A percentile compares a stretch with the other conserved stretches of the same genome.
Evolutionary conservation across 1,140 invertebrate species (phyloP).

Genomic region (Lepidurus arcticus): DNA sequence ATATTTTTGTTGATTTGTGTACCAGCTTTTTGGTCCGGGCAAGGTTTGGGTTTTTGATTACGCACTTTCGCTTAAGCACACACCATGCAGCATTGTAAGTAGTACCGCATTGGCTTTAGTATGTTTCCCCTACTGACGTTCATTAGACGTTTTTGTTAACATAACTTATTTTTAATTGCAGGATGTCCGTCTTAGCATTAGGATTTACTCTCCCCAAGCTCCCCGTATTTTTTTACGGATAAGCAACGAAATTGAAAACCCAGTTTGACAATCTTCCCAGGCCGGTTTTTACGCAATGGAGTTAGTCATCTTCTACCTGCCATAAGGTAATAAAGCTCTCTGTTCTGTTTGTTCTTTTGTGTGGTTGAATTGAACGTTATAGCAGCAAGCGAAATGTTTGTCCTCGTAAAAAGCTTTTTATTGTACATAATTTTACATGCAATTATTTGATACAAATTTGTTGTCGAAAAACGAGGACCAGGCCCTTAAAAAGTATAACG

Average conservation of each 20-base stretch:
- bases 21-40: not conserved
- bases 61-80: not conserved
- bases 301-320: constrained; percentile 14
- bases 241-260: not conserved
- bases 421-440: constrained; percentile 19
- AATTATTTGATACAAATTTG: constrained; percentile 15
- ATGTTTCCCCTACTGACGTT: not conserved
- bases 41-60: constrained; percentile 16
- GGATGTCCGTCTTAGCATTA: constrained; percentile 29
- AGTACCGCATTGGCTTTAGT: not conserved
- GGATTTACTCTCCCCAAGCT: constrained; percentile 31
- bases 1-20: not conserved
- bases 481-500: not conserved
- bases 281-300: not conserved
- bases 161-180: constrained; percentile 6
- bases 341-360: constrained; percentile 9
- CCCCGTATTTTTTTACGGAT: constrained; percentile 18
- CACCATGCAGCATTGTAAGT: constrained; percentile 14
- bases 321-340: constrained; percentile 6
- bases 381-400: not conserved
- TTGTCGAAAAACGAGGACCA: not conserved
- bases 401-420: constrained; percentile 3
- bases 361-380: not conserved
- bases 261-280: not conserved
- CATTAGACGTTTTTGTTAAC: constrained; percentile 16